A percentile compares a stretch with the other conserved stretches of the same genome.
Conservation (phyloP, 2,888 invertebrate species). For the Escarpia spicata region DNA sequence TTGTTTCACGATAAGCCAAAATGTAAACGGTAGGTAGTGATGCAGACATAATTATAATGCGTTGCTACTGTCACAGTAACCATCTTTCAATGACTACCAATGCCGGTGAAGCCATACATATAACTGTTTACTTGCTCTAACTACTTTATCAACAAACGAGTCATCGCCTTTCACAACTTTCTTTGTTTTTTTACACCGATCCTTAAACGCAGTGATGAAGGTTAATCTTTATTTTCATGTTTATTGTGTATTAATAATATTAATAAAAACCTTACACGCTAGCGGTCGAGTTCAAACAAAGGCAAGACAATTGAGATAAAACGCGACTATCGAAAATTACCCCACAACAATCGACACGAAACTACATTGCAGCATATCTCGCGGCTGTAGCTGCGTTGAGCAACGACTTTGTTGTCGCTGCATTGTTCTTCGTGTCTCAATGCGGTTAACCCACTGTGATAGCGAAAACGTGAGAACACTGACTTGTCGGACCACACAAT, state of each 20-base stretch:
- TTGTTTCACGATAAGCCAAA: no score
- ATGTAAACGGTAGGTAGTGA: no score
- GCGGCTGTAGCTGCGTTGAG: not conserved
- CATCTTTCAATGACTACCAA: no score
- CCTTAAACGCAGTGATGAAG: not conserved
- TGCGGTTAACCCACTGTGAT: not conserved
- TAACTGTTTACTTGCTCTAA: no score
- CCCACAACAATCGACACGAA: not conserved
- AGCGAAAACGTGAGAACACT: not conserved
- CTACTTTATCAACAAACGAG: no score
- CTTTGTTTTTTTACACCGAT: no score
- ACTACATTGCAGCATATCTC: not conserved
- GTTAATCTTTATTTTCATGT: not conserved
- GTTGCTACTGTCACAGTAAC: no score
- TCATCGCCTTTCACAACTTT: no score
- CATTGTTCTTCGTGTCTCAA: not conserved
- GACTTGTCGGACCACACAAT: not conserved
- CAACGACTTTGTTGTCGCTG: not conserved
- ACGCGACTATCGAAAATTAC: not conserved
- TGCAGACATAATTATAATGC: no score
- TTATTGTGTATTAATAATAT: not conserved
- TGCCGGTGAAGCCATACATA: no score
- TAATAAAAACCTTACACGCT: not conserved
- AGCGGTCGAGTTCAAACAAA: not conserved
- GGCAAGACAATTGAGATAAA: not conserved